Evolutionary conservation across 2,113 vertebrate species (phyloP), one percentile per base, ranked within the genome.

Genomic region (Ctenodactylus gundi): DNA sequence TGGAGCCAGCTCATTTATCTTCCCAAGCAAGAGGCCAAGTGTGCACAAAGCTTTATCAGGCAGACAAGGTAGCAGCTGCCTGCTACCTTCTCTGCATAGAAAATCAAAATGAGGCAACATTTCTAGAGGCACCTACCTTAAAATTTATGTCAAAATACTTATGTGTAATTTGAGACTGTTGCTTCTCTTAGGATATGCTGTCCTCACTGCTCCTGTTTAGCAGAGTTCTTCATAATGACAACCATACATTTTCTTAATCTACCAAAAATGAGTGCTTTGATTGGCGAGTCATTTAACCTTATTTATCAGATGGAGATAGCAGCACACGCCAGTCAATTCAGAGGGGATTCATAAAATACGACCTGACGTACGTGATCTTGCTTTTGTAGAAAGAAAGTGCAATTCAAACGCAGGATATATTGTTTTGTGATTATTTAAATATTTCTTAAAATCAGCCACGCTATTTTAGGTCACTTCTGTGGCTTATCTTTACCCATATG

Each of bases 1-100:
- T 44, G 76, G 97, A 96, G 86, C 27, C 55, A 77, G 62, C 77
- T 94, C 58, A 95, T 97, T 96, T 95, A n/a, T 97, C 93, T 97
- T 83, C 18, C 27, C 93, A 78, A 90, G 21, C 49, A 94, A 96
- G 20, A 11, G 90, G 39, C 91, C 85, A 97, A 90, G 57, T n/a
- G 31, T 93, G 70, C 41, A 96, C 88, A 97, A 95, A 55, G 44
- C 60, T 93, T 57, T 81, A 70, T 68, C 85, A 93, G 44, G 29
- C 84, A 95, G 90, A 96, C 94, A 86, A 87, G 89, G 21, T 64
- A 34, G 85, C 82, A 94, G 65, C 76, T 49, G 85, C 44, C 51
- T 95, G 11, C 60, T 88, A 7, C 80, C 70, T 51, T 91, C 8
- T 68, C 29, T 90, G 6, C 4, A n/a, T 90, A 87, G 76, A 94